phyloP scores from a whole-genome alignment of 2,888 invertebrate species.

The Nezara viridula region DNA sequence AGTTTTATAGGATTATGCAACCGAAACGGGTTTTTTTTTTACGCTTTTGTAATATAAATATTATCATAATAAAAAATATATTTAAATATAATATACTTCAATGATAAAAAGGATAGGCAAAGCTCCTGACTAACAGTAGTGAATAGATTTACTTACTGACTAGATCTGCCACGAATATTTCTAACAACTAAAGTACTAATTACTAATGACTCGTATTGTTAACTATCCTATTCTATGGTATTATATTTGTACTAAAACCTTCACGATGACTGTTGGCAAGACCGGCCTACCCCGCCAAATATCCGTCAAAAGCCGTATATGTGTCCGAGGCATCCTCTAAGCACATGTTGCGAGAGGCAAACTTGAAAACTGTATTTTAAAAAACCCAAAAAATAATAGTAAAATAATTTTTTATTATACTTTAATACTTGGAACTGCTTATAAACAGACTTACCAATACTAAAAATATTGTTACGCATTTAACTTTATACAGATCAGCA shows the following conservation, averaged over 20 bases:
- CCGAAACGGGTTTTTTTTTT: too few species aligned
- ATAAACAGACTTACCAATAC: not conserved
- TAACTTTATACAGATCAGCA: not conserved
- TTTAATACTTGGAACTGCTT: not conserved
- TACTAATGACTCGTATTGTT: not conserved
- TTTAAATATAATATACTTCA: not conserved
- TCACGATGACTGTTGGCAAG: not conserved
- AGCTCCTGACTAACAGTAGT: constrained; percentile 5
- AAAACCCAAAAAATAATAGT: not conserved
- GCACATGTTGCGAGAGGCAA: not conserved
- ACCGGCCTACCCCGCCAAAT: not conserved
- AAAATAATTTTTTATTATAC: not conserved
- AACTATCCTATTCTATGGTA: not conserved
- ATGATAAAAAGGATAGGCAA: not conserved
- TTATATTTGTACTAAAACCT: not conserved
- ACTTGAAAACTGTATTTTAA: not conserved
- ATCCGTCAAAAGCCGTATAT: not conserved
- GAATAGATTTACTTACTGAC: not conserved
- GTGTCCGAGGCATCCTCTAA: not conserved
- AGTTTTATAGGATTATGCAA: too few species aligned
- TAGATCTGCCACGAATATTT: not conserved
- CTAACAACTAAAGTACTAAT: not conserved
- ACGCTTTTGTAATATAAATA: too few species aligned
- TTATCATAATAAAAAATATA: too few species aligned
- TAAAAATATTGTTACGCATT: not conserved